Base-by-base conservation (phyloP, 1,140 invertebrate species). In the Achatina immaculata region DNA sequence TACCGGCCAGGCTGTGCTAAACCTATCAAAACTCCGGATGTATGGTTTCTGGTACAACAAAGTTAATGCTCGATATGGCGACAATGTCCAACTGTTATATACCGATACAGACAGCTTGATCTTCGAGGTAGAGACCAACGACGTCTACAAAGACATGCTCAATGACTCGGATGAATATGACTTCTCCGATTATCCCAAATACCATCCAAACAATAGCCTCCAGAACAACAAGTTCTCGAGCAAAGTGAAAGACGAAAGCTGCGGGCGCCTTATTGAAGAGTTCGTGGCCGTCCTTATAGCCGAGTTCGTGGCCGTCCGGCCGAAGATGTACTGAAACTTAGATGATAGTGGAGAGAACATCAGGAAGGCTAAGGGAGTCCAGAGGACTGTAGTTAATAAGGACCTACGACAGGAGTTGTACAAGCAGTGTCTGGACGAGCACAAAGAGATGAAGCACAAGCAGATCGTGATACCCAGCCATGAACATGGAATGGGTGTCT, bases 161-260 rank as follows among this genome's bases (percentile, higher is more conserved):
- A 19, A 82, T 40, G 45, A 75, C 55, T 6, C 34, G 19, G 55
- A 73, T 42, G 43, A 78, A 0, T 81, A 78, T n/a, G 78, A 84
- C 66, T 82, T 71, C 36, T 68, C 34, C 19, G 74, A 85, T 34
- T 83, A 80, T 31, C 58, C 58, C 4, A 28, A 34, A 31, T n/a
- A 62, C 3, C 58, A 62, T 28, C 16, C 16, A 4, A 31, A 31
- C 58, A 7, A 31, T 31, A 31, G n/a, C 68, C 9, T 45, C 62
- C 68, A 55, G 6, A 92, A 92, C 82, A 92, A 92, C 85, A 93
- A 93, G 83, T 86, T 91, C 11, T 31, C 91, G 7, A 91, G 92
- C 19, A 89, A 91, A 85, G 90, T 92, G 83, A 93, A 92, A 85
- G 92, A 93, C 87, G 92, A 93, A 85, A 85, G 84, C 55, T 88